A percentile compares a stretch with the other conserved stretches of the same genome.
These are phyloP conservation scores for Colossoma macropomum DNA, from an alignment of 2,113 vertebrate genomes.

Conservation along the genomic window DNA sequence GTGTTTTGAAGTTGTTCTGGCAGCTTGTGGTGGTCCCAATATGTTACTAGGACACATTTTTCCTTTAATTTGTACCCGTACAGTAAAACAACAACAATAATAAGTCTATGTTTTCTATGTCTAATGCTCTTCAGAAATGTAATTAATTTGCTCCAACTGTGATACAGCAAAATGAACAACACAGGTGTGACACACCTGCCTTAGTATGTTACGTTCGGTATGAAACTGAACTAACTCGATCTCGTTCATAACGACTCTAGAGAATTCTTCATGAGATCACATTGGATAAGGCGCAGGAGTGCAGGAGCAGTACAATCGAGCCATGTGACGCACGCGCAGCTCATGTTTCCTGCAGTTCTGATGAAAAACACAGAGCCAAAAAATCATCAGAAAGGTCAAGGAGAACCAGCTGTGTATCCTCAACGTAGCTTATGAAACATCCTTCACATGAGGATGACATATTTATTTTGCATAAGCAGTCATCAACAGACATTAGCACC, in stretches of 20 bases:
- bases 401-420: constrained; percentile 35
- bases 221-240: not conserved
- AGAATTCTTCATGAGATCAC: not conserved
- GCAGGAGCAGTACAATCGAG: not conserved
- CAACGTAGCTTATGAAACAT: constrained; percentile 24
- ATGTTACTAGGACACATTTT: no score
- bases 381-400: constrained; percentile 10
- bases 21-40: no score
- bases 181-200: no score
- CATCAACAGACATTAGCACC: not conserved
- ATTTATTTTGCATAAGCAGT: not conserved
- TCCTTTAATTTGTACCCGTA: no score
- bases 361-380: constrained; percentile 10
- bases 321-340: not conserved
- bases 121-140: no score
- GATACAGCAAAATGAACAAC: no score
- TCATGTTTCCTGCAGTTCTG: constrained; percentile 27
- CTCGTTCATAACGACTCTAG: not conserved
- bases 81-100: no score
- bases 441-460: constrained; percentile 3
- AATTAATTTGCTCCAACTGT: no score
- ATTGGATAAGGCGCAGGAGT: not conserved
- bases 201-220: no score
- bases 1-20: no score
- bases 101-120: no score